These are phyloP conservation scores for Copsychus sechellarum DNA, from an alignment of 2,113 vertebrate genomes.

Conservation along the genomic window DNA sequence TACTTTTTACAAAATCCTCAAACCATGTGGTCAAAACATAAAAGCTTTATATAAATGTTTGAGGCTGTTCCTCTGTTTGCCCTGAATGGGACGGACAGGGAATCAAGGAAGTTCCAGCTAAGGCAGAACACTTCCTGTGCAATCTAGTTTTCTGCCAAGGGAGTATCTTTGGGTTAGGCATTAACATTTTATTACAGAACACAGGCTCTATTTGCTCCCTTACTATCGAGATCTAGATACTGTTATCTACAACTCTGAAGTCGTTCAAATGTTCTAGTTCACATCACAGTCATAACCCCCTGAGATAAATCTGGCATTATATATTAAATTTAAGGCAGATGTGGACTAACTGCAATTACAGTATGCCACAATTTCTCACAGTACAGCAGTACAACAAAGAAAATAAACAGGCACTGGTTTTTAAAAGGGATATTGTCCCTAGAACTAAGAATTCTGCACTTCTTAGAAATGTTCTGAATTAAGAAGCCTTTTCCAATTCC, in stretches of 20 bases:
- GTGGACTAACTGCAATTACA: not conserved
- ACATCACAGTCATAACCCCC: not conserved
- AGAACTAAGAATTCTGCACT: not conserved
- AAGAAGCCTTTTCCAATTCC: not conserved
- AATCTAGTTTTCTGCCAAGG: not conserved
- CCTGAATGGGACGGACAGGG: not conserved
- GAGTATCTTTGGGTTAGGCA: not conserved
- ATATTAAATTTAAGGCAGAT: not conserved
- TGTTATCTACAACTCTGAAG: not conserved
- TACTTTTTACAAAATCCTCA: not conserved
- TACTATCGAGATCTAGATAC: not conserved
- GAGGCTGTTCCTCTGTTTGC: not conserved
- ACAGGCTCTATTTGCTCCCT: not conserved
- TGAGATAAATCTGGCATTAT: not conserved
- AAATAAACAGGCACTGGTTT: not conserved
- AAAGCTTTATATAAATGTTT: not conserved
- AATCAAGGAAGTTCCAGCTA: not conserved
- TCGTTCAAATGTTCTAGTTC: not conserved
- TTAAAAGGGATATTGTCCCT: not conserved
- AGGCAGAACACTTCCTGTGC: not conserved
- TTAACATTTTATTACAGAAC: not conserved
- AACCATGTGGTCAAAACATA: not conserved
- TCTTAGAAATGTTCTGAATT: not conserved
- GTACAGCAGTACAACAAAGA: not conserved
- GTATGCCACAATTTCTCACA: not conserved